Evolutionary conservation across 2,797 vertebrate genomes (phyloP).

Genomic region (Malurus leucopterus): DNA sequence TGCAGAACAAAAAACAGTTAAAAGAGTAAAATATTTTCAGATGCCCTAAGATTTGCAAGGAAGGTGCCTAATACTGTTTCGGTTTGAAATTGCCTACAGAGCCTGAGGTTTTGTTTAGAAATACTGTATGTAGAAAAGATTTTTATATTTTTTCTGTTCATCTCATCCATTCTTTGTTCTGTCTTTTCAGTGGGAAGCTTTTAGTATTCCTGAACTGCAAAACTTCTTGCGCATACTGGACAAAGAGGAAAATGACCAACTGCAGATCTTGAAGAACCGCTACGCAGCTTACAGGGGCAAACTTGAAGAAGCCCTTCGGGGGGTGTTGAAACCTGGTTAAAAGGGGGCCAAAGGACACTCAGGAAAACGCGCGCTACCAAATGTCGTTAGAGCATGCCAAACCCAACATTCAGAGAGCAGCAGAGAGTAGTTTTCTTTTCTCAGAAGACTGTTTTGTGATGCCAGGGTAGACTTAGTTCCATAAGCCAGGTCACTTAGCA

Average conservation of each 20-base stretch:
- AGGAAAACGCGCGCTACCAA: conserved; percentile 32
- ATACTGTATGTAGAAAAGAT: neutral
- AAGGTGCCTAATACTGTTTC: neutral
- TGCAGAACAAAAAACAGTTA: neutral
- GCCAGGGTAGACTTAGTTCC: conserved; percentile 48
- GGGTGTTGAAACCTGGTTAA: conserved; percentile 72
- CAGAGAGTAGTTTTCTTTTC: conserved; percentile 53
- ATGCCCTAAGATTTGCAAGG: neutral
- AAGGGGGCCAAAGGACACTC: conserved; percentile 13
- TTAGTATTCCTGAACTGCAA: conserved; percentile 89
- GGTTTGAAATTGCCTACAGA: neutral
- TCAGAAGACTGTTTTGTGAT: conserved; percentile 43
- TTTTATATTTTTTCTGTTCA: neutral
- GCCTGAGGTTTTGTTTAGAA: neutral
- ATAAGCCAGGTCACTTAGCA: conserved; percentile 36
- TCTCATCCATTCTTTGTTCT: neutral
- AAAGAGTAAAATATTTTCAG: neutral
- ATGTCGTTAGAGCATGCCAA: conserved; percentile 50
- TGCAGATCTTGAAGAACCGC: conserved; percentile 77
- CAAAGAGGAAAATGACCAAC: conserved; percentile 91
- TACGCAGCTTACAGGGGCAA: conserved; percentile 83
- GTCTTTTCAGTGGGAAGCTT: conserved; percentile 91
- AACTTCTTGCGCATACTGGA: conserved; percentile 95
- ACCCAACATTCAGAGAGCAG: neutral
- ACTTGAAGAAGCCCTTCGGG: conserved; percentile 86